Evolutionary conservation across 2,113 vertebrate species (phyloP), one percentile per base, ranked within the genome.

Genomic region (Fulmarus glacialis): DNA sequence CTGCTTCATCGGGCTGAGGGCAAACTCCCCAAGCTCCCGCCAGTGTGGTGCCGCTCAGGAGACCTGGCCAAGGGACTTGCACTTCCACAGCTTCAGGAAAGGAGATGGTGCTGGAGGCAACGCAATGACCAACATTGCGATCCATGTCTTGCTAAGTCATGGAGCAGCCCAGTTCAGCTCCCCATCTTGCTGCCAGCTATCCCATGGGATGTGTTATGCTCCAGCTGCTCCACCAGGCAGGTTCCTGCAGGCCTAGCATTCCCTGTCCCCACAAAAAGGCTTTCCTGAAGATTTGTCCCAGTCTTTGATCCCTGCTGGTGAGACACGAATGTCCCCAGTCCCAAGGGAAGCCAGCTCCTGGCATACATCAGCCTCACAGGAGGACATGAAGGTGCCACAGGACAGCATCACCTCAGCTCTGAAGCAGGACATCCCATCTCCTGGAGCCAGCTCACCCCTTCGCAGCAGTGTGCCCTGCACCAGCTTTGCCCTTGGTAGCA

Each of bases 21-120:
- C 29, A 77, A 63, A 72, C 45, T 64, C 18, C 58, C 29, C 29
- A 43, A 20, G 64, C 24, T 78, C n/a, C 66, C 3, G 3, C 34
- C 82, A 52, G 23, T 1, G 0, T 1, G 4, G 4, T 3, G 4
- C n/a, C 5, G 1, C 40, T 19, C 66, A 24, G 56, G 34, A 87
- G 7, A 26, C 23, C 20, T 23, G 43, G 30, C 60, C 86, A 80
- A 75, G 75, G 29, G 72, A 43, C 20, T 12, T 58, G n/a, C 26
- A 16, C 8, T 81, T 70, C 24, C 66, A 59, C 8, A 60, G 36
- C 50, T 63, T 48, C 3, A 2, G 45, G 80, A 83, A 73, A 67
- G 52, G 32, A 74, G 29, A 8, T 17, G 71, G 53, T 66, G 82
- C 58, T 82, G 66, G 58, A 70, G 36, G 38, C 71, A 72, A 8